A percentile compares a stretch with the other conserved stretches of the same genome.
phyloP scores from a whole-genome alignment of 2,113 vertebrate genomes.

The Lasiurus cinereus region DNA sequence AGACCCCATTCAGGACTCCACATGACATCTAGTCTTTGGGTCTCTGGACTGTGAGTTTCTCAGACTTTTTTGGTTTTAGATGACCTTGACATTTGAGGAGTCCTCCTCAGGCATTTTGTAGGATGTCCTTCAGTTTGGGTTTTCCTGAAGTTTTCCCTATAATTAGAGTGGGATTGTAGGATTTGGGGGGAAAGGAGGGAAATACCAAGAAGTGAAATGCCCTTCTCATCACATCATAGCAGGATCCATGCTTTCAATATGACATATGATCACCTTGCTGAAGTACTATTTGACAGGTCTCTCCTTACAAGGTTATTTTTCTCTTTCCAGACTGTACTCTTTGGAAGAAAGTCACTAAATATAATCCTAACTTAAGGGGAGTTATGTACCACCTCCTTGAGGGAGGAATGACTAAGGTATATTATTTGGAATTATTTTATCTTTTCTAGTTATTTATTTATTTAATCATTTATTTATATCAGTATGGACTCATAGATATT shows the following conservation, averaged over 20 bases:
- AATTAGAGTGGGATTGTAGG: background rate
- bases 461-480: background rate
- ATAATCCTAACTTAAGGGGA: background rate
- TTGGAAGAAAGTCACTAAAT: background rate
- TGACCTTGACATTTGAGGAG: background rate
- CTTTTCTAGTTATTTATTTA: background rate
- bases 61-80: background rate
- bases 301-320: background rate
- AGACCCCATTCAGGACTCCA: too few species aligned
- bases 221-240: too few species aligned
- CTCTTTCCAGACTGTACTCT: background rate
- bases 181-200: accelerated
- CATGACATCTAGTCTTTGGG: too few species aligned
- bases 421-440: background rate
- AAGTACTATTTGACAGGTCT: background rate
- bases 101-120: background rate
- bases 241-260: accelerated
- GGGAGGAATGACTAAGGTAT: too few species aligned
- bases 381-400: background rate
- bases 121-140: background rate
- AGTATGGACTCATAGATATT: background rate
- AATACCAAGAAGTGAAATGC: background rate
- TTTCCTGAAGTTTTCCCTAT: background rate
- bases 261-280: background rate
- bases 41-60: too few species aligned